Conservation (phyloP, 2,888 invertebrate species). For the Eupeodes luniger region DNA sequence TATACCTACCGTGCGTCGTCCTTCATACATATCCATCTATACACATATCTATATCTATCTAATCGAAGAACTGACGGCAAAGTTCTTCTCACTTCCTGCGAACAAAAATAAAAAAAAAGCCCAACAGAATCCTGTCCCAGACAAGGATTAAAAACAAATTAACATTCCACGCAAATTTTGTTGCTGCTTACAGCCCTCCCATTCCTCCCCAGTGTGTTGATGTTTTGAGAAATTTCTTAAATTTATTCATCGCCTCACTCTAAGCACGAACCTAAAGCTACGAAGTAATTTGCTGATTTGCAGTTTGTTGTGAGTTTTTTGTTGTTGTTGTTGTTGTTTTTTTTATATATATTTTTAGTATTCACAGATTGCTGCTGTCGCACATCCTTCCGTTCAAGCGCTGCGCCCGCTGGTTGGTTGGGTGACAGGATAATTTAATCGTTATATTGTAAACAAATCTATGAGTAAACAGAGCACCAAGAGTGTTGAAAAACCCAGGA, state of each 20-base stretch:
- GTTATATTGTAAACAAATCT: slow-evolving; percentile 65
- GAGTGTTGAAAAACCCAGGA: slow-evolving; percentile 38
- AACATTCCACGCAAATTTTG: slow-evolving; percentile 30
- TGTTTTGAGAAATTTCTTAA: slow-evolving; percentile 34
- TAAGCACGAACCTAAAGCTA: not conserved
- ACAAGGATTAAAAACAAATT: slow-evolving; percentile 59
- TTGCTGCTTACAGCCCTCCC: not conserved
- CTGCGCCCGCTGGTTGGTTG: not conserved
- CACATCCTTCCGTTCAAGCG: slow-evolving; percentile 45
- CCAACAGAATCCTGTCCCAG: slow-evolving; percentile 28
- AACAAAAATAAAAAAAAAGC: not conserved
- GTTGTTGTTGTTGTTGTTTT: slow-evolving; percentile 10
- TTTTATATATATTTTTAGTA: not conserved
- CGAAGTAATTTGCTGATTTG: slow-evolving; percentile 52
- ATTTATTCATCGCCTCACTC: slow-evolving; percentile 57
- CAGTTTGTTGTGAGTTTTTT: slow-evolving; percentile 29
- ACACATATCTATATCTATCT: not conserved
- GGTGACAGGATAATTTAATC: slow-evolving; percentile 69
- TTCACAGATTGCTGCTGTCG: slow-evolving; percentile 32
- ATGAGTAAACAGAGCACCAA: slow-evolving; percentile 49
- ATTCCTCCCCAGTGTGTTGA: not conserved
- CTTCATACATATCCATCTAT: no score
- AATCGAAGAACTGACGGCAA: slow-evolving; percentile 7
- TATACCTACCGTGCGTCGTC: not conserved
- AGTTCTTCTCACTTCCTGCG: slow-evolving; percentile 19